Percentiles rank a stretch among this genome's conserved stretches.
Conservation (phyloP, 1,140 invertebrate species). For the Euura saliciscinereae region DNA sequence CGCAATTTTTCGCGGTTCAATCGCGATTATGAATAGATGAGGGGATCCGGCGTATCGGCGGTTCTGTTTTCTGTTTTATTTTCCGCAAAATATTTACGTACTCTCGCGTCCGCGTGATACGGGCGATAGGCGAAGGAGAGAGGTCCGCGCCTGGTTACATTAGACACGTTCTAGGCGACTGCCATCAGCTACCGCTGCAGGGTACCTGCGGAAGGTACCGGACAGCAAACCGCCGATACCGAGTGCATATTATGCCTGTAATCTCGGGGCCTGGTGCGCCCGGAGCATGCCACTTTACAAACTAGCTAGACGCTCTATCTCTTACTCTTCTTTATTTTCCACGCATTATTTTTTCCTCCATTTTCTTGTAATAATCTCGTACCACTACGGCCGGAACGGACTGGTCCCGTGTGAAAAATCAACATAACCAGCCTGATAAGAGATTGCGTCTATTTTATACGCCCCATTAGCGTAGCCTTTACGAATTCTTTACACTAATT, state of each 20-base stretch:
- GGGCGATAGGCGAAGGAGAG: too few relatives aligned
- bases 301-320: background rate
- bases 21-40: too few relatives aligned
- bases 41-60: too few relatives aligned
- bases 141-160: background rate
- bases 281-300: background rate
- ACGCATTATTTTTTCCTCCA: slow-evolving; percentile 13
- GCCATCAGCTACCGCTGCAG: background rate
- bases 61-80: too few relatives aligned
- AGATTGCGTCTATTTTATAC: slow-evolving; percentile 7
- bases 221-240: background rate
- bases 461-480: background rate
- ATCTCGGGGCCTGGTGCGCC: background rate
- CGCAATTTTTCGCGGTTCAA: too few relatives aligned
- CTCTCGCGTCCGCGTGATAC: too few relatives aligned
- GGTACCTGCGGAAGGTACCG: background rate
- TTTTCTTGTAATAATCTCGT: slow-evolving; percentile 13
- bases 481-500: background rate
- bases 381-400: background rate
- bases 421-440: slow-evolving; percentile 23
- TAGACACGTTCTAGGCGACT: background rate
- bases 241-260: slow-evolving; percentile 5
- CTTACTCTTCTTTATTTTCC: background rate
- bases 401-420: slow-evolving; percentile 19
- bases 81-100: too few relatives aligned